Percentiles rank a stretch among this genome's conserved stretches.
Conservation (phyloP, 2,113 vertebrate genomes). For the Hyperopisus bebe region DNA sequence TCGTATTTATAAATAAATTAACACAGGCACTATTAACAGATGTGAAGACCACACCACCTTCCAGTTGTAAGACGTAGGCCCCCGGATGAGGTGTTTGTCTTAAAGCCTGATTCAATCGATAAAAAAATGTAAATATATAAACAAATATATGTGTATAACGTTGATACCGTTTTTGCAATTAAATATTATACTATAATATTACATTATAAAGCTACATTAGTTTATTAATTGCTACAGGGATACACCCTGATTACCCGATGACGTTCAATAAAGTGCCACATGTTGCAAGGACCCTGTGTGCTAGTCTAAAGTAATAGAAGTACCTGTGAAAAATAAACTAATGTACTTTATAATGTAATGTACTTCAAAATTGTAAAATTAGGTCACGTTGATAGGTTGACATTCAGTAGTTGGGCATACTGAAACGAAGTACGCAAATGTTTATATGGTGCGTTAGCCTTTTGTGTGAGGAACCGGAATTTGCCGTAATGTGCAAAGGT, state of each 20-base stretch:
- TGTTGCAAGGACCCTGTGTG: neutral
- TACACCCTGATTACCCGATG: neutral
- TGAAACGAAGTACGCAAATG: neutral
- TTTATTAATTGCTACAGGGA: neutral
- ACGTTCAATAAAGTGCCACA: neutral
- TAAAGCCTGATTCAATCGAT: slow-evolving; percentile 7
- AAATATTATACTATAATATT: neutral
- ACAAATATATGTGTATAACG: neutral
- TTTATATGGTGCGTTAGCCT: neutral
- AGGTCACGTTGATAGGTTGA: neutral
- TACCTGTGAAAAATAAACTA: neutral
- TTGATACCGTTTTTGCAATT: neutral
- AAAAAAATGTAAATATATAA: neutral
- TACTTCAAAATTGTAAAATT: neutral
- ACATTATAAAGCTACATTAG: neutral
- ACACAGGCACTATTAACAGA: neutral
- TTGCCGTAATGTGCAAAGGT: neutral
- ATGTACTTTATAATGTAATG: too few species aligned
- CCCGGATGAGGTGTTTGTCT: neutral
- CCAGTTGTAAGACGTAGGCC: neutral
- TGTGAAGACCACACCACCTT: too few species aligned
- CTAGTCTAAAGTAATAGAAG: neutral
- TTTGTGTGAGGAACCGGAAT: neutral
- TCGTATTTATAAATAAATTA: neutral
- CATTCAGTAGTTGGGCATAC: neutral